phyloP scores from a whole-genome alignment of 2,797 vertebrate species.

The Rhinichthys osculus region DNA sequence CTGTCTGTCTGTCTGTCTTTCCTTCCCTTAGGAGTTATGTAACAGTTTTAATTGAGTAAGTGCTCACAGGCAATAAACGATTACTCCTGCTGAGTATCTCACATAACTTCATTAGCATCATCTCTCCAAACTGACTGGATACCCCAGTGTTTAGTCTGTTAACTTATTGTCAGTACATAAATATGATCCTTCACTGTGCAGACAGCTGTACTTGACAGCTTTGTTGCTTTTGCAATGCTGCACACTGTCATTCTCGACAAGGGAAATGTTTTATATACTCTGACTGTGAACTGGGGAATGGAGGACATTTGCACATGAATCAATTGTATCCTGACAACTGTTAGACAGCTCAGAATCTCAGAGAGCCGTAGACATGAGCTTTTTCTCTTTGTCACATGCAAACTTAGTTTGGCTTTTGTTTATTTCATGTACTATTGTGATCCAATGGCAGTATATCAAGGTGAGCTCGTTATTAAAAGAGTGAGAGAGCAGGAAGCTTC shows the following conservation, averaged over 20 bases:
- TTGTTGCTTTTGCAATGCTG: conserved; percentile 91
- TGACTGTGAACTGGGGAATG: conserved; percentile 90
- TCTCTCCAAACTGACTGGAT: conserved; percentile 71
- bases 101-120: conserved; percentile 52
- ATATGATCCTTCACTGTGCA: conserved; percentile 88
- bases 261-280: conserved; percentile 90
- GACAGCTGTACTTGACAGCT: conserved; percentile 99
- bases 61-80: conserved; percentile 48
- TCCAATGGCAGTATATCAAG: conserved; percentile 79
- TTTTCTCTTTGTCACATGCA: conserved; percentile 70
- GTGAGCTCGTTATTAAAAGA: conserved; percentile 80
- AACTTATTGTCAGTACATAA: conserved; percentile 86
- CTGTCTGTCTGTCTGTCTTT: neutral
- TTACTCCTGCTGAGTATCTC: conserved; percentile 49
- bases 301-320: conserved; percentile 97
- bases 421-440: conserved; percentile 65
- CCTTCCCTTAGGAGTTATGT: conserved; percentile 2
- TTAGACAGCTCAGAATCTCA: conserved; percentile 85
- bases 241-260: conserved; percentile 91
- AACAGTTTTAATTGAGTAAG: conserved; percentile 34
- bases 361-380: conserved; percentile 75
- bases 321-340: conserved; percentile 89
- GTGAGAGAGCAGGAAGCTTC: conserved; percentile 73
- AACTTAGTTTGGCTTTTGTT: conserved; percentile 74
- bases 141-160: conserved; percentile 77